Base-by-base conservation (phyloP, 2,888 invertebrate genomes). In the Timandra comae region DNA sequence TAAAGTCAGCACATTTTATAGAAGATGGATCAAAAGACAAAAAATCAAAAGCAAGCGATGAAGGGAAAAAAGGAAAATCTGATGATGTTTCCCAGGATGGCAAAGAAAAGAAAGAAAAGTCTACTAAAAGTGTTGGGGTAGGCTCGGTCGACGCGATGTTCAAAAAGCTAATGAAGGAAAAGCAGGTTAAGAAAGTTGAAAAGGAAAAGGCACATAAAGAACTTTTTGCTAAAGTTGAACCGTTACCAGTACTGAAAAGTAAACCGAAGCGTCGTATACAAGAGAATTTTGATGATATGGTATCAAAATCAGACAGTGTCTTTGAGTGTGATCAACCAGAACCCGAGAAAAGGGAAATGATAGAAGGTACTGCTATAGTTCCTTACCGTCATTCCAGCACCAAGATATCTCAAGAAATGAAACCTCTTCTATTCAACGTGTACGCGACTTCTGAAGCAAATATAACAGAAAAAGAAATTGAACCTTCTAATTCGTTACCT, bases 261-360 rank as follows among this genome's bases (percentile, higher is more conserved):
- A 29, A 16, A 13, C 19, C 40, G 27, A 31, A 30, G 24, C 27
- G 27, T 12, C 24, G 36, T 30, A 6, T 33, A 9, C 29, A 29
- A 7, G n/a, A n/a, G n/a, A n/a, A n/a, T n/a, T n/a, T n/a, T n/a
- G n/a, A n/a, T n/a, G n/a, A n/a, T n/a, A n/a, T n/a, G n/a, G 29
- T 39, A 13, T 30, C 35, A n/a, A 34, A 36, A 1, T 52, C 54
- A 3, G 57, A 45, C 12, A 60, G 53, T 44, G 27, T 52, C 25
- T 20, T 56, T n/a, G 52, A 56, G 26, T 64, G 63, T 41, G 33
- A 32, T 5, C 12, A 31, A 1, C 22, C 27, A 9, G n/a, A 9
- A 7, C 11, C 8, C 2, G 30, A 33, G 4, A 22, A 28, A 8
- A 32, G 20, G 22, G 48, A 57, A 44, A 61, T 61, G 52, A 47